Percentiles rank a stretch among this genome's conserved stretches.
Conservation (phyloP, 2,113 vertebrate species). For the Pseudorhombus dupliciocellatus region DNA sequence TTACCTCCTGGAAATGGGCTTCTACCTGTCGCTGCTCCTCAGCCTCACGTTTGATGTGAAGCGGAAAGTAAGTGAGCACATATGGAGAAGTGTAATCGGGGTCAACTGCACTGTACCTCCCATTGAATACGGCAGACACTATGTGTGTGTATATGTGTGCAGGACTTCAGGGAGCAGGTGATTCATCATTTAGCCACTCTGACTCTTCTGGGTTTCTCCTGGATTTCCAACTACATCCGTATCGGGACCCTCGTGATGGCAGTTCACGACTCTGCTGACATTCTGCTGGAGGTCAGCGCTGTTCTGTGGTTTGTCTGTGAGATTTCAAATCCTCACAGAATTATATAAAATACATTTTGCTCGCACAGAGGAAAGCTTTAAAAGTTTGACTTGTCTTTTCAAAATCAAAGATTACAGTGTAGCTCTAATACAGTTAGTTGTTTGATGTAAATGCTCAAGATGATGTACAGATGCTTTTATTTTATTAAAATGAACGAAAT, state of each 20-base stretch:
- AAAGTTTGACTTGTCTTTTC: too few relatives aligned
- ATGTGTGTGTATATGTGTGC: neutral
- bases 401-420: too few relatives aligned
- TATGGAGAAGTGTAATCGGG: neutral
- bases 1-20: slow-evolving; percentile 90
- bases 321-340: neutral
- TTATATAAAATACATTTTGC: neutral
- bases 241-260: slow-evolving; percentile 89
- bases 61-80: slow-evolving; percentile 85
- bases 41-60: slow-evolving; percentile 87
- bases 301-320: too few relatives aligned
- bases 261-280: slow-evolving; percentile 88
- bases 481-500: too few relatives aligned
- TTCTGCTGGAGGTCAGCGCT: slow-evolving; percentile 88
- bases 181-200: slow-evolving; percentile 92
- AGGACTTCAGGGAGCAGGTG: slow-evolving; percentile 92
- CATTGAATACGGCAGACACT: neutral
- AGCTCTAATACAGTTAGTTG: neutral
- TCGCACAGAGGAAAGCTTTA: neutral
- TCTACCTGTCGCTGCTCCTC: slow-evolving; percentile 91
- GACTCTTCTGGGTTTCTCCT: slow-evolving; percentile 89
- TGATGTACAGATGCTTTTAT: neutral
- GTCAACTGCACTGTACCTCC: too few relatives aligned
- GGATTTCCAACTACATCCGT: slow-evolving; percentile 92
- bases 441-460: neutral